phyloP scores from a whole-genome alignment of 53 echinoderm and acorn worm species.

The Hippasteria phrygiana region DNA sequence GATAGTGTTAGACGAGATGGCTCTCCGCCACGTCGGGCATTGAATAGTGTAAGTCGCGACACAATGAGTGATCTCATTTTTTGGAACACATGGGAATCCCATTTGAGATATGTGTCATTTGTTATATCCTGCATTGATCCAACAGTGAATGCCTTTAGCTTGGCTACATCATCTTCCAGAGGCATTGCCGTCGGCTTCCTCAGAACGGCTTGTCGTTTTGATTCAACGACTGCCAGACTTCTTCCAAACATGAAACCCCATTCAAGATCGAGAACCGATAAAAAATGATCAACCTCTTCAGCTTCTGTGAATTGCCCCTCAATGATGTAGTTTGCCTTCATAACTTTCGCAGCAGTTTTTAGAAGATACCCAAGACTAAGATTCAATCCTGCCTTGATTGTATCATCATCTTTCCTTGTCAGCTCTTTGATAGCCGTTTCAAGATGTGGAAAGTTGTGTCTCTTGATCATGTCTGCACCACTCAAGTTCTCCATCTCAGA shows the following conservation, averaged over 20 bases:
- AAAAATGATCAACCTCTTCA: background rate
- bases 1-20: background rate
- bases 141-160: background rate
- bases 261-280: background rate
- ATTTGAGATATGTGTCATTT: background rate
- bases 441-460: background rate
- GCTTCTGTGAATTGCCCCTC: background rate
- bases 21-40: conserved; percentile 24
- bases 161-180: background rate
- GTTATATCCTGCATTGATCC: background rate
- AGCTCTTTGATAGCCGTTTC: background rate
- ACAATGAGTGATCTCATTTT: conserved; percentile 12
- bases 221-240: background rate
- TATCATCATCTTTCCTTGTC: conserved; percentile 1
- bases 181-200: conserved; percentile 1
- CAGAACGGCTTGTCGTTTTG: background rate
- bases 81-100: background rate
- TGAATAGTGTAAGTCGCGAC: background rate
- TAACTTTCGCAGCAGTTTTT: conserved; percentile 23
- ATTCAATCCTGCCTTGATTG: conserved; percentile 19
- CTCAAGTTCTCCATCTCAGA: background rate
- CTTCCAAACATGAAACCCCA: background rate
- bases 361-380: conserved; percentile 39
- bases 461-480: conserved; percentile 6
- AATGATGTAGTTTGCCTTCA: conserved; percentile 41